These are phyloP conservation scores for Girardinus metallicus DNA, from an alignment of 2,797 vertebrate genomes.

Conservation along the genomic window DNA sequence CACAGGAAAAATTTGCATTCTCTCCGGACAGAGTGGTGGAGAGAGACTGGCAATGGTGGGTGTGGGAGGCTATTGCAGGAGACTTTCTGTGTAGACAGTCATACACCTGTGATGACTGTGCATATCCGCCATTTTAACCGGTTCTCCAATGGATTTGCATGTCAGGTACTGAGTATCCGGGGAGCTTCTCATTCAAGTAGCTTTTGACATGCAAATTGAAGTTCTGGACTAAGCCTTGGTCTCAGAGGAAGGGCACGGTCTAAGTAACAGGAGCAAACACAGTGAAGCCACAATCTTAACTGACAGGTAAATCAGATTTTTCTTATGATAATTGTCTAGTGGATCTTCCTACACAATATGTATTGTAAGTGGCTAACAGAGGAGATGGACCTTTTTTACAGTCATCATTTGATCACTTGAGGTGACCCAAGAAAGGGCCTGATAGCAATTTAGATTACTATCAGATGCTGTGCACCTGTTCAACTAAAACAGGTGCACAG, in stretches of 20 bases:
- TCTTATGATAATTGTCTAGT: slow-evolving; percentile 20
- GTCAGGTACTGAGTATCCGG: slow-evolving; percentile 81
- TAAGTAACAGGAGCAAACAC: slow-evolving; percentile 80
- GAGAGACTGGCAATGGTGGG: slow-evolving; percentile 11
- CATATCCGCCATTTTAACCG: slow-evolving; percentile 79
- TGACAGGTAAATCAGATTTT: slow-evolving; percentile 81
- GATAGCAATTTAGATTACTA: not conserved
- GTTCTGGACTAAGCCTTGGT: slow-evolving; percentile 61
- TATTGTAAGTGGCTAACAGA: not conserved
- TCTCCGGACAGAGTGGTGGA: slow-evolving; percentile 39
- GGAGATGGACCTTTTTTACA: not conserved
- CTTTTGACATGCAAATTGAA: slow-evolving; percentile 82
- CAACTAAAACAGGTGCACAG: not conserved
- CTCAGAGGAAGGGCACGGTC: slow-evolving; percentile 69
- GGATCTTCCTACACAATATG: not conserved
- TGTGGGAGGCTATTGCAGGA: not conserved
- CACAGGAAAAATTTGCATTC: slow-evolving; percentile 79
- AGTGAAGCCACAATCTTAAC: slow-evolving; percentile 77
- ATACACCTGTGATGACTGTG: slow-evolving; percentile 78
- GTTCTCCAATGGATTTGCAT: slow-evolving; percentile 82
- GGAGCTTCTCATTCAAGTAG: slow-evolving; percentile 78
- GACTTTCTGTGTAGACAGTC: slow-evolving; percentile 52
- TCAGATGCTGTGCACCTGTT: not conserved
- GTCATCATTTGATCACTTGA: not conserved
- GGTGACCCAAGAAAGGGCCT: not conserved